These are phyloP conservation scores for Mareca strepera DNA, from an alignment of 2,797 vertebrate genomes.

Conservation along the genomic window DNA sequence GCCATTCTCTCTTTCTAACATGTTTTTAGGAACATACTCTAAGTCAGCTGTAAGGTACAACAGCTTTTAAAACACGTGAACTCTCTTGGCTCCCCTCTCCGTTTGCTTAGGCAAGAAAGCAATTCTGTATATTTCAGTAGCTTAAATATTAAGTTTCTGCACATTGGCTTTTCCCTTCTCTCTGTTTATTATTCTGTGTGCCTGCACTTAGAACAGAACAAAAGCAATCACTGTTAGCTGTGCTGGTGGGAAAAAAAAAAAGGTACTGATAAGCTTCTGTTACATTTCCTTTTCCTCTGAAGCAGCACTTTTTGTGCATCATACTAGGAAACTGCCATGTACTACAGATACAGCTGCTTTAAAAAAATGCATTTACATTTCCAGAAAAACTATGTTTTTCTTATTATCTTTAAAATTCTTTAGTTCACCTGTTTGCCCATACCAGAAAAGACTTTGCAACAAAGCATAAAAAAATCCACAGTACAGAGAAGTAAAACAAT, in stretches of 20 bases:
- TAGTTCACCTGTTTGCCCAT: accelerated
- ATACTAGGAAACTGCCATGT: accelerated
- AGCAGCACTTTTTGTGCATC: not conserved
- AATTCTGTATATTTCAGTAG: not conserved
- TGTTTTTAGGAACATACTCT: not conserved
- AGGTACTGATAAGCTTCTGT: too few relatives aligned
- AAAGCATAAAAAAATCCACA: not conserved
- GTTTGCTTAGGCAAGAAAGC: not conserved
- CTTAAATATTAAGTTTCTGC: not conserved
- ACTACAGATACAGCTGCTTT: accelerated
- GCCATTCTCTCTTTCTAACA: not conserved
- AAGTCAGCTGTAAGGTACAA: not conserved
- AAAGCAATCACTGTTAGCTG: not conserved
- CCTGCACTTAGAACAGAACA: not conserved
- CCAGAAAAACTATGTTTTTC: not conserved
- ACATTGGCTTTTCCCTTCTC: not conserved
- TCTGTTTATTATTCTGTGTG: not conserved
- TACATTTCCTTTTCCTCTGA: not conserved
- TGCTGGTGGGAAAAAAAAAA: not conserved
- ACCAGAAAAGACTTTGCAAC: not conserved
- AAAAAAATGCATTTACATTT: not conserved
- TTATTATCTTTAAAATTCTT: not conserved
- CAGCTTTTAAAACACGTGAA: not conserved
- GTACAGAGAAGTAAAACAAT: not conserved
- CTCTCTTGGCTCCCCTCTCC: not conserved